Evolutionary conservation across 1,140 invertebrate species (phyloP).

Genomic region (Penaeus indicus): DNA sequence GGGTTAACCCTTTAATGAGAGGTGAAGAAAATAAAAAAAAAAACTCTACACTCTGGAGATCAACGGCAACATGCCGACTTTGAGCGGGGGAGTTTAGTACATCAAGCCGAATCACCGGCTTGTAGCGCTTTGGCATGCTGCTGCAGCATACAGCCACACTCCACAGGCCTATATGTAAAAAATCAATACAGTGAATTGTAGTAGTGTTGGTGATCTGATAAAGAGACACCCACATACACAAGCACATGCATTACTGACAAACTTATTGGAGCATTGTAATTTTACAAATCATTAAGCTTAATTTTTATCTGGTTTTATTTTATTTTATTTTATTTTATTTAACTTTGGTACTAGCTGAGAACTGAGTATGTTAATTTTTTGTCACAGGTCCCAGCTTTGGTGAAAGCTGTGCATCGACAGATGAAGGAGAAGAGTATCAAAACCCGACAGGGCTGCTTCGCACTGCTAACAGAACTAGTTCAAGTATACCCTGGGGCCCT

Average conservation of each 20-base stretch:
- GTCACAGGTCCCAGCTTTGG: slow-evolving; percentile 79
- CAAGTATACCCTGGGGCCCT: slow-evolving; percentile 90
- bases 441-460: slow-evolving; percentile 91
- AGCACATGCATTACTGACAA: too few species aligned
- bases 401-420: slow-evolving; percentile 89
- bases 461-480: slow-evolving; percentile 90
- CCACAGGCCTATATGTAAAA: background rate
- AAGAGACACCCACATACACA: too few species aligned
- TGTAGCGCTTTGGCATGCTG: too few species aligned
- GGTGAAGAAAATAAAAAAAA: too few species aligned
- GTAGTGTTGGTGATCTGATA: background rate
- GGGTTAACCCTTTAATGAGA: too few species aligned
- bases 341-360: background rate
- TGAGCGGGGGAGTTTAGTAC: too few species aligned
- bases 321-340: background rate
- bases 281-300: too few species aligned
- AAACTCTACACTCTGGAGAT: too few species aligned
- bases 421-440: slow-evolving; percentile 96
- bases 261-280: background rate
- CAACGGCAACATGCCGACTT: too few species aligned
- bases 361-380: slow-evolving; percentile 11
- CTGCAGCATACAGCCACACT: too few species aligned
- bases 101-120: too few species aligned
- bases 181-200: background rate
- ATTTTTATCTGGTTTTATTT: too few species aligned